Percentiles rank a stretch among this genome's conserved stretches.
phyloP scores from a whole-genome alignment of 2,113 vertebrate species.

The Sigmodon hispidus region DNA sequence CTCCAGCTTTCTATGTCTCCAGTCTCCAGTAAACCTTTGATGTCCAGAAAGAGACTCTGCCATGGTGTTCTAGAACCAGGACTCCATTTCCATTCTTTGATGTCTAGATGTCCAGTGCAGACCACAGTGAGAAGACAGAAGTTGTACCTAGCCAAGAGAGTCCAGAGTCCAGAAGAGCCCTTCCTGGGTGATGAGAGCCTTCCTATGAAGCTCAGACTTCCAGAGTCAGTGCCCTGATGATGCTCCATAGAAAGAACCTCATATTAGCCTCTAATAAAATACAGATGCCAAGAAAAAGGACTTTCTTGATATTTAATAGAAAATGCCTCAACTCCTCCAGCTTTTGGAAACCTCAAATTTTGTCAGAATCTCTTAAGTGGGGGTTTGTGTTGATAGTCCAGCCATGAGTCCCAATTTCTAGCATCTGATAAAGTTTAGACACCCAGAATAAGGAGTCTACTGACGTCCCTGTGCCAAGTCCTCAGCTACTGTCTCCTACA shows the following conservation, averaged over 20 bases:
- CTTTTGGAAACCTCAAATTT: not conserved
- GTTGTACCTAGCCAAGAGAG: not conserved
- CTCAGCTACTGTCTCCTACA: not conserved
- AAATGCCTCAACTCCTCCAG: not conserved
- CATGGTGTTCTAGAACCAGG: not conserved
- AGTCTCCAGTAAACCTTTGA: not conserved
- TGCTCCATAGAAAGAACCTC: not conserved
- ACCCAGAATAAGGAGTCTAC: not conserved
- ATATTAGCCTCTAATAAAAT: fast-evolving
- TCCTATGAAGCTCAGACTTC: not conserved
- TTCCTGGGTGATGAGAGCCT: not conserved
- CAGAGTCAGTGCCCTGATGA: not conserved
- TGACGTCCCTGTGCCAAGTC: not conserved
- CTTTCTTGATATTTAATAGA: not conserved
- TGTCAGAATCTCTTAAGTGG: not conserved
- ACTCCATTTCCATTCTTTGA: not conserved
- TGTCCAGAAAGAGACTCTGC: not conserved
- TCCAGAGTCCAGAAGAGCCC: not conserved
- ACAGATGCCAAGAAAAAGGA: not conserved
- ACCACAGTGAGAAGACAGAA: not conserved
- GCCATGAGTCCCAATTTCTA: not conserved
- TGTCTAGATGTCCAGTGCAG: not conserved
- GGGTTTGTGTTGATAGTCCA: not conserved
- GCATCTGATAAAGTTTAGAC: not conserved
- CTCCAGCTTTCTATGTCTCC: too few species aligned